Conservation (phyloP, 2,797 vertebrate genomes). For the Gobio occitaniae region DNA sequence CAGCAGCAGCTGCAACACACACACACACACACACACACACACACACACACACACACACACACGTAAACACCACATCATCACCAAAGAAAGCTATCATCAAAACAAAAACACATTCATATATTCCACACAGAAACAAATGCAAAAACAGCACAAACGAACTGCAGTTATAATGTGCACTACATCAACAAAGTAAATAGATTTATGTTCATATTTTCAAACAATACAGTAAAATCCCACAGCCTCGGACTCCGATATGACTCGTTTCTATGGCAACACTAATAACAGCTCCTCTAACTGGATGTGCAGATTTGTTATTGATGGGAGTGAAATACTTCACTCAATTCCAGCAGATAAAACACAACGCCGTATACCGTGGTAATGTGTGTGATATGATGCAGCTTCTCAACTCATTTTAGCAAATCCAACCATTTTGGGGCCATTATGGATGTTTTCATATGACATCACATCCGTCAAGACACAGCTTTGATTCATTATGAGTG, state of each 20-base stretch:
- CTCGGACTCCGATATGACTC: not conserved
- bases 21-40: too few relatives aligned
- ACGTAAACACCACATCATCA: too few relatives aligned
- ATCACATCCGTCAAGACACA: too few relatives aligned
- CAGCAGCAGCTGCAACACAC: slow-evolving; percentile 79
- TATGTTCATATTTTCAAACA: too few relatives aligned
- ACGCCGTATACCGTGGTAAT: not conserved
- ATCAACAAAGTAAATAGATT: too few relatives aligned
- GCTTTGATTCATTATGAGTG: not conserved
- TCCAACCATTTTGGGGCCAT: not conserved
- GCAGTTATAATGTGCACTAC: too few relatives aligned
- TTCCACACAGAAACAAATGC: too few relatives aligned
- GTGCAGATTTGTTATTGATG: not conserved
- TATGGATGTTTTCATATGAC: not conserved
- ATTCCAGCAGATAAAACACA: not conserved
- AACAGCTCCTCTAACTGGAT: not conserved
- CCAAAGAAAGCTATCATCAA: not conserved
- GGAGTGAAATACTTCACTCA: not conserved
- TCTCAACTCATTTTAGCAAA: not conserved
- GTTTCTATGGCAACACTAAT: not conserved
- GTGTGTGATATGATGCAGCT: not conserved
- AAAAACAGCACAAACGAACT: too few relatives aligned
- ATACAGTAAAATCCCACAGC: not conserved
- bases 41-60: too few relatives aligned
- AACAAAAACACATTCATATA: not conserved